Percentiles rank a stretch among this genome's conserved stretches.
Conservation (phyloP, 2,797 vertebrate genomes). For the Sebastiscus tertius region DNA sequence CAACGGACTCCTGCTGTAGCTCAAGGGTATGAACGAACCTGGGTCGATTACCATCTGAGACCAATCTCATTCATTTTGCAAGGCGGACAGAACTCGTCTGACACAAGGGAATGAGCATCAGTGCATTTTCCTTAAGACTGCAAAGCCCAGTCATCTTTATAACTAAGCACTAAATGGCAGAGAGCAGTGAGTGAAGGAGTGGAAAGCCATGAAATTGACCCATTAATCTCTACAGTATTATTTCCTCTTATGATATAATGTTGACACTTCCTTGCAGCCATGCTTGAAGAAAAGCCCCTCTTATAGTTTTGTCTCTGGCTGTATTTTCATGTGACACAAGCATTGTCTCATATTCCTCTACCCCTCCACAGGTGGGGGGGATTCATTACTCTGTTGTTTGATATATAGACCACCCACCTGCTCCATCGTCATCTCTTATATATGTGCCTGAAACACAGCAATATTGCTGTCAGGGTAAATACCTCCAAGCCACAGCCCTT, state of each 20-base stretch:
- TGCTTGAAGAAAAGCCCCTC: not conserved
- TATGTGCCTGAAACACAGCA: conserved; percentile 47
- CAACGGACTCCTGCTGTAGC: conserved; percentile 16
- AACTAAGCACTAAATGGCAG: not conserved
- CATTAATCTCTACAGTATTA: conserved; percentile 37
- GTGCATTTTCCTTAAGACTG: conserved; percentile 10
- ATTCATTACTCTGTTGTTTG: conserved; percentile 57
- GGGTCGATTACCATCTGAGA: conserved; percentile 44
- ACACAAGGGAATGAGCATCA: conserved; percentile 3
- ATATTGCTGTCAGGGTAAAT: conserved; percentile 64
- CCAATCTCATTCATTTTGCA: conserved; percentile 38
- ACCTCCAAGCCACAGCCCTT: conserved; percentile 44
- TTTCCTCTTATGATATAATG: conserved; percentile 18
- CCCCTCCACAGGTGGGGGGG: conserved; percentile 43
- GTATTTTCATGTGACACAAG: conserved; percentile 35
- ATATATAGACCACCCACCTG: conserved; percentile 37
- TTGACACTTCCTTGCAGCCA: conserved; percentile 16
- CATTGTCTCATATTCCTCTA: conserved; percentile 40
- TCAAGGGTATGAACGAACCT: conserved; percentile 33
- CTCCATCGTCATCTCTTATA: conserved; percentile 22
- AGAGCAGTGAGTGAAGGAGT: not conserved
- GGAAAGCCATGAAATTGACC: conserved; percentile 14
- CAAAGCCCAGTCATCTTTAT: conserved; percentile 28
- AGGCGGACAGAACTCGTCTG: conserved; percentile 16
- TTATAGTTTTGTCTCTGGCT: conserved; percentile 13